A percentile compares a stretch with the other conserved stretches of the same genome.
phyloP scores from a whole-genome alignment of 2,797 vertebrate genomes.

The Gorsachius magnificus region DNA sequence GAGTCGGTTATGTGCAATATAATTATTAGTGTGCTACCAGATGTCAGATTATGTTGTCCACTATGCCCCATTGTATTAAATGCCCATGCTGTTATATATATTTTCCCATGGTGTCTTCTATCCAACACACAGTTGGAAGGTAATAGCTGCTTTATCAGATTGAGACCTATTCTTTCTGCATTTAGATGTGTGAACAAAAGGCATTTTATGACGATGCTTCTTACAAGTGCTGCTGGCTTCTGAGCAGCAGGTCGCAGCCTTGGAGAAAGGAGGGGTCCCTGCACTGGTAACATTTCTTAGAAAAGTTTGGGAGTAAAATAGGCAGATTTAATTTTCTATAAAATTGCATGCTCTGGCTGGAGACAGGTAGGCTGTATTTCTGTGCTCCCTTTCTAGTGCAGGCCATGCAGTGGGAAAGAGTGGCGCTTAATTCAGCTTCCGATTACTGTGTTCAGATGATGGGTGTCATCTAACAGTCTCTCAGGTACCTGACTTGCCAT shows the following conservation, averaged over 20 bases:
- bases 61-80: not conserved
- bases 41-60: not conserved
- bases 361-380: not conserved
- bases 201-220: not conserved
- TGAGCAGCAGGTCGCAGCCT: not conserved
- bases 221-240: not conserved
- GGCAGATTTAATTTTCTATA: not conserved
- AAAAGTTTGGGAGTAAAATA: not conserved
- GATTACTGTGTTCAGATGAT: fast-evolving
- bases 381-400: not conserved
- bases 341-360: not conserved
- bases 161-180: too few relatives aligned
- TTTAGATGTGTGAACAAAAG: not conserved
- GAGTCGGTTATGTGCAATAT: not conserved
- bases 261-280: not conserved
- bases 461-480: not conserved
- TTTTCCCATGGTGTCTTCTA: not conserved
- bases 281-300: not conserved
- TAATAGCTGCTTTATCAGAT: not conserved
- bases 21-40: not conserved
- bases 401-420: not conserved
- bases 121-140: fast-evolving
- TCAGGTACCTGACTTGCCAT: not conserved
- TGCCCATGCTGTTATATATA: fast-evolving
- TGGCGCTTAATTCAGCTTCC: not conserved